Evolutionary conservation across 2,888 invertebrate genomes (phyloP).

Genomic region (Holacanthella duospinosa): DNA sequence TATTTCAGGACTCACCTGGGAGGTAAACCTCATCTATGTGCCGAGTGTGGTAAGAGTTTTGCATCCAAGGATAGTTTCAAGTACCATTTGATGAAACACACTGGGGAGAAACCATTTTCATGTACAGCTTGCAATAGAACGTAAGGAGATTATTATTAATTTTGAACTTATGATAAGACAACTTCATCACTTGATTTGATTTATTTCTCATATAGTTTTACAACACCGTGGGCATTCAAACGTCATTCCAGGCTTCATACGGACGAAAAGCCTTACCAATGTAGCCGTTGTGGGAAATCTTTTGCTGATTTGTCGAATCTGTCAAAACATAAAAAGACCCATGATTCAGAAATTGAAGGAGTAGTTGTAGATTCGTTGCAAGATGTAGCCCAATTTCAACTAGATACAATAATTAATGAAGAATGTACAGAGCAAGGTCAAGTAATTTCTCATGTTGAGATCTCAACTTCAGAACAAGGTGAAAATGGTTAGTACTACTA

Average conservation of each 20-base stretch:
- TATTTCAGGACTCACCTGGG: constrained; percentile 19
- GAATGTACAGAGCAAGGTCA: no score
- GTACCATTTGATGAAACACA: constrained; percentile 56
- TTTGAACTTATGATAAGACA: no score
- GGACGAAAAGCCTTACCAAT: constrained; percentile 58
- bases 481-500: no score
- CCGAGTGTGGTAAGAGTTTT: constrained; percentile 29
- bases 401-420: no score
- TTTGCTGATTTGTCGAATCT: constrained; percentile 69
- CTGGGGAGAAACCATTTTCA: constrained; percentile 54
- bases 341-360: constrained; percentile 7
- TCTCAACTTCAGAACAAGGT: no score
- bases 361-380: not conserved
- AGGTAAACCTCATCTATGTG: constrained; percentile 20
- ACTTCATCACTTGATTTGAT: no score
- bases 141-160: not conserved
- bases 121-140: constrained; percentile 51
- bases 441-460: no score
- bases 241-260: constrained; percentile 56
- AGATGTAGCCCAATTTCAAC: not conserved
- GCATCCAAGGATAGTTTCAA: constrained; percentile 46
- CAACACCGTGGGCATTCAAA: constrained; percentile 54
- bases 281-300: constrained; percentile 43
- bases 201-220: constrained; percentile 43
- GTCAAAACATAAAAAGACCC: constrained; percentile 54